A percentile compares a stretch with the other conserved stretches of the same genome.
Evolutionary conservation across 92 coral and sea anemone species (phyloP).

Genomic region (Montipora capitata): DNA sequence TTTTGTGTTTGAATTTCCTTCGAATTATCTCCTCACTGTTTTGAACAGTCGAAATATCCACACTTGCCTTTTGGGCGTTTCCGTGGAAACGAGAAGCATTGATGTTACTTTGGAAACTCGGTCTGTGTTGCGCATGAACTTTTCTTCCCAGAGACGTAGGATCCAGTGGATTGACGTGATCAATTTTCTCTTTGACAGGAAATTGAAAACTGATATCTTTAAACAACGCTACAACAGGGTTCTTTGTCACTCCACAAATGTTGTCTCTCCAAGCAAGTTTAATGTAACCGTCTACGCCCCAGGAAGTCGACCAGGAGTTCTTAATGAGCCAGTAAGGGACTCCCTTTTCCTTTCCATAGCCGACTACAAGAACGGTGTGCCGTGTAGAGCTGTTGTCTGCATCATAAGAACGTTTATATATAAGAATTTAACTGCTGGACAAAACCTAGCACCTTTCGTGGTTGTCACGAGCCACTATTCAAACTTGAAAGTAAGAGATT

Average conservation of each 20-base stretch:
- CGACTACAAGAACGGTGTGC: slow-evolving; percentile 96
- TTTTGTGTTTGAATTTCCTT: neutral
- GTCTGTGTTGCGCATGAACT: slow-evolving; percentile 71
- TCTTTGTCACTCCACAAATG: slow-evolving; percentile 95
- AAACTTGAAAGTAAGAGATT: no score
- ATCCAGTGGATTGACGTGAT: slow-evolving; percentile 64
- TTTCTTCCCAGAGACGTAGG: slow-evolving; percentile 78
- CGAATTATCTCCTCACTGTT: neutral
- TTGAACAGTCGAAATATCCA: neutral
- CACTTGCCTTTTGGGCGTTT: slow-evolving; percentile 2
- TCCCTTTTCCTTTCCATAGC: slow-evolving; percentile 97
- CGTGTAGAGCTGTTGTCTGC: slow-evolving; percentile 91
- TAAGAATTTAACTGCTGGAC: neutral
- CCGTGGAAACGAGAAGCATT: slow-evolving; percentile 20
- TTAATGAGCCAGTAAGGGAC: slow-evolving; percentile 96
- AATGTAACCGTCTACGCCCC: slow-evolving; percentile 97
- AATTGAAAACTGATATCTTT: slow-evolving; percentile 88
- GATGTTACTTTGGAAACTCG: slow-evolving; percentile 37
- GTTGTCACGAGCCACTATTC: no score
- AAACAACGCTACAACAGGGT: slow-evolving; percentile 94
- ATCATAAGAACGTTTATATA: no score
- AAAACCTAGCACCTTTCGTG: neutral
- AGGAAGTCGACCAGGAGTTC: slow-evolving; percentile 94
- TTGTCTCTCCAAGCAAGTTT: slow-evolving; percentile 94
- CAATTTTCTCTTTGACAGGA: slow-evolving; percentile 84